Evolutionary conservation across 2,113 vertebrate genomes (phyloP).

Genomic region (Corythaeola cristata): DNA sequence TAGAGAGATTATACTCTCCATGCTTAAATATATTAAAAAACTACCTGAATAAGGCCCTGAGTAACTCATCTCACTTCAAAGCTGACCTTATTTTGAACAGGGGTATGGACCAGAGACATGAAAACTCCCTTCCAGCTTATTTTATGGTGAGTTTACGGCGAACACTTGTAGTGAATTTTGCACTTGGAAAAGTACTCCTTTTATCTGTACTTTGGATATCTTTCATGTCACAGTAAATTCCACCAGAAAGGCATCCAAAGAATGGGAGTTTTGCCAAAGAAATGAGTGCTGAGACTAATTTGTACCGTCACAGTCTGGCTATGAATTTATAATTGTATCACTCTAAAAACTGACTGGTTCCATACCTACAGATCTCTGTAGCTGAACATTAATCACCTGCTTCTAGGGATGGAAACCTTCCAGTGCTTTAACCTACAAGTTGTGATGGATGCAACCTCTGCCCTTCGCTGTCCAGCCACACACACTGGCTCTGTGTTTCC

Average conservation of each 20-base stretch:
- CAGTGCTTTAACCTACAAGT: background rate
- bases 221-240: slow-evolving; percentile 21
- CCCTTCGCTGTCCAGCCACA: background rate
- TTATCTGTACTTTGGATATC: slow-evolving; percentile 35
- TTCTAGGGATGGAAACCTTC: background rate
- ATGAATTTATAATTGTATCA: slow-evolving; percentile 25
- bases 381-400: background rate
- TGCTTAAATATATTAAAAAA: background rate
- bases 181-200: slow-evolving; percentile 1
- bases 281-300: slow-evolving; percentile 28
- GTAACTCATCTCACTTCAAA: background rate
- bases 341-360: background rate
- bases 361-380: background rate
- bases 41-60: background rate
- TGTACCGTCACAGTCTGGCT: slow-evolving; percentile 39
- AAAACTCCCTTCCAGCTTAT: background rate
- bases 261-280: slow-evolving; percentile 48
- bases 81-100: background rate
- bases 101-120: background rate
- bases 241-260: slow-evolving; percentile 23
- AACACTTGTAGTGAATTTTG: background rate
- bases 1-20: background rate
- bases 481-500: background rate
- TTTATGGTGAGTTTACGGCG: background rate
- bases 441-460: background rate